Conservation (phyloP, 2,797 vertebrate species). For the Spatula clypeata region DNA sequence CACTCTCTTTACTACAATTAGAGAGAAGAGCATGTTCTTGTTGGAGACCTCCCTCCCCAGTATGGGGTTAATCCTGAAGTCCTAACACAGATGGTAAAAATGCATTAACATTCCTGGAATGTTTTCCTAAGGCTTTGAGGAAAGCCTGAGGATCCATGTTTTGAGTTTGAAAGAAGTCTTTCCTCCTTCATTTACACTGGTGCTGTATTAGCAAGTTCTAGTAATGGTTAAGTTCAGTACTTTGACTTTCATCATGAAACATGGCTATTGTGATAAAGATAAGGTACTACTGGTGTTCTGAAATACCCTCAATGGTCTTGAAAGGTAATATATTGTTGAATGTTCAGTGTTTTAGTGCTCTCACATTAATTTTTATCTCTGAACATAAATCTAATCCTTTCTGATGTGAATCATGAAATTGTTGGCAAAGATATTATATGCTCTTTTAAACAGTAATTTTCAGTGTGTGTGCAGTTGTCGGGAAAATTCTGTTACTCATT, state of each 20-base stretch:
- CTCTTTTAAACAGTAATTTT: slow-evolving; percentile 30
- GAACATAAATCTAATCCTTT: background rate
- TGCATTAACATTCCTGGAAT: background rate
- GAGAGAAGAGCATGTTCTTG: background rate
- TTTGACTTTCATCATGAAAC: background rate
- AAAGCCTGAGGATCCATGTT: background rate
- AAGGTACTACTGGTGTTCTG: background rate
- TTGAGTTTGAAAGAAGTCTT: background rate
- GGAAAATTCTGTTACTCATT: slow-evolving; percentile 25
- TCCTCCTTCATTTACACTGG: background rate
- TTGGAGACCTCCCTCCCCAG: background rate
- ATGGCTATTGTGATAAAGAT: background rate
- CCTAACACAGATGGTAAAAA: background rate
- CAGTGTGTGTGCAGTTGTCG: background rate
- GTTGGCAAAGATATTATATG: background rate
- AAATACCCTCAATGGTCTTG: background rate
- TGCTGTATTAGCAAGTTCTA: background rate
- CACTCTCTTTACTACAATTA: background rate
- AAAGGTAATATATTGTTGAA: background rate
- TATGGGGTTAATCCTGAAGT: background rate
- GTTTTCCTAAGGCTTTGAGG: background rate
- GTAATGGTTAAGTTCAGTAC: background rate
- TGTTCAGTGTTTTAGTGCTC: background rate
- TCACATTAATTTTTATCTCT: background rate
- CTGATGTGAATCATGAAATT: background rate